Evolutionary conservation across 2,888 invertebrate species (phyloP).

Genomic region (Polia nebulosa): DNA sequence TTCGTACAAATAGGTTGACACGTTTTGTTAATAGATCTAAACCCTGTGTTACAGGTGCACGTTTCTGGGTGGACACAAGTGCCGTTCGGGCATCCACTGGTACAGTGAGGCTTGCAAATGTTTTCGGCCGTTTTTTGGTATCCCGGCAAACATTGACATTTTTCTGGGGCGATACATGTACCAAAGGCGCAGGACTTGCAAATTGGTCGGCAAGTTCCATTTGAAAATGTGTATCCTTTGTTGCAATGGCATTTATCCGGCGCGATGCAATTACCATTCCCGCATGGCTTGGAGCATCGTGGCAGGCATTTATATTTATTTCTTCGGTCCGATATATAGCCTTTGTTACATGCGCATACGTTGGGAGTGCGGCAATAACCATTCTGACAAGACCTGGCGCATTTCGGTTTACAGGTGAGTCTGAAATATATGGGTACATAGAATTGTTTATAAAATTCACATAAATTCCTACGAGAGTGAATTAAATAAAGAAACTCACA

Average conservation of each 20-base stretch:
- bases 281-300: constrained; percentile 29
- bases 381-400: constrained; percentile 12
- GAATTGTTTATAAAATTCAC: neutral
- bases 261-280: constrained; percentile 36
- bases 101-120: neutral
- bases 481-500: neutral
- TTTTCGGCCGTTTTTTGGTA: neutral
- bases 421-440: constrained; percentile 20
- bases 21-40: neutral
- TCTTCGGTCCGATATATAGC: constrained; percentile 5
- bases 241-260: constrained; percentile 48
- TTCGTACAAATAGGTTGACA: constrained; percentile 39
- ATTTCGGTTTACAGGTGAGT: constrained; percentile 4
- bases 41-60: constrained; percentile 33
- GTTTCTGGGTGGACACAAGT: constrained; percentile 35
- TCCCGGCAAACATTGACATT: constrained; percentile 42
- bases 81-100: constrained; percentile 1
- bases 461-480: neutral
- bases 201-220: constrained; percentile 45
- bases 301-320: constrained; percentile 32
- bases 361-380: constrained; percentile 18
- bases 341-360: constrained; percentile 31
- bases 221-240: constrained; percentile 28
- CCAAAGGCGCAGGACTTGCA: constrained; percentile 41
- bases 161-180: constrained; percentile 39